Conservation (phyloP, 2,113 vertebrate genomes). For the Bungarus multicinctus region DNA sequence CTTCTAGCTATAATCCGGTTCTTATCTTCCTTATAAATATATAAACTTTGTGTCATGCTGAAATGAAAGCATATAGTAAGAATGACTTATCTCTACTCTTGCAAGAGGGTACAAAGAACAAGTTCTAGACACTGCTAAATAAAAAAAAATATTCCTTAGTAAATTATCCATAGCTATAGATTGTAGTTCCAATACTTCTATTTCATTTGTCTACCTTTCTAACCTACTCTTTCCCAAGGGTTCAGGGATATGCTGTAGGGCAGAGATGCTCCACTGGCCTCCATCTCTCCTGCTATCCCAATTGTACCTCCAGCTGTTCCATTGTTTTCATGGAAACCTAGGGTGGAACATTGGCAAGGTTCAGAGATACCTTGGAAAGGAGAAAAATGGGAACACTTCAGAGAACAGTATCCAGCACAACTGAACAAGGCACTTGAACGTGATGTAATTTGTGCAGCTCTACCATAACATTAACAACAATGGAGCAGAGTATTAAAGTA, state of each 20-base stretch:
- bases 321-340: background rate
- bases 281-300: background rate
- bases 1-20: background rate
- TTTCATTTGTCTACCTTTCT: background rate
- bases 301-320: background rate
- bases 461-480: background rate
- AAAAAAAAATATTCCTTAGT: slow-evolving; percentile 7
- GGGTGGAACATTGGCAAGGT: background rate
- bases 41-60: background rate
- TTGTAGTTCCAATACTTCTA: background rate
- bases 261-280: background rate
- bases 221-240: background rate
- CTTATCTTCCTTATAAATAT: background rate
- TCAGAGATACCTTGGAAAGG: background rate
- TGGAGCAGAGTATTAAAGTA: background rate
- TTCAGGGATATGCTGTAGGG: background rate
- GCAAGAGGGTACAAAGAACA: background rate
- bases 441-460: background rate
- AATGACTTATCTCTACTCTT: background rate
- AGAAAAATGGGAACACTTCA: background rate
- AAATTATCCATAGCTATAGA: background rate
- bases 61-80: background rate
- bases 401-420: background rate
- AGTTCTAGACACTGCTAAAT: background rate
- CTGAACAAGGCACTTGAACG: background rate